A percentile compares a stretch with the other conserved stretches of the same genome.
Conservation (phyloP, 23 tunicate genomes). For the Halocynthia roretzi region DNA sequence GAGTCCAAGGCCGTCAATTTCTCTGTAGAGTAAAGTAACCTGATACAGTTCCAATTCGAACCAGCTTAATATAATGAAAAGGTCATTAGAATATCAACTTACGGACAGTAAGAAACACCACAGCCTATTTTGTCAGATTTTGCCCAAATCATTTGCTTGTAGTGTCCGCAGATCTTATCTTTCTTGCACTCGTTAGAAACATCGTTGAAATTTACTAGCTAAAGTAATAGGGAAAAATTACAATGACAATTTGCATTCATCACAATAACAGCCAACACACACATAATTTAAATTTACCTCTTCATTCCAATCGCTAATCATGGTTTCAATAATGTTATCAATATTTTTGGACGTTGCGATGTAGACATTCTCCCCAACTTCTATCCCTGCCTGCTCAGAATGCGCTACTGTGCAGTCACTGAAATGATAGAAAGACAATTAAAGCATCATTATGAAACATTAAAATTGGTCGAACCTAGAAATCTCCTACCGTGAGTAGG, state of each 20-base stretch:
- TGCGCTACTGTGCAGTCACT: conserved; percentile 8
- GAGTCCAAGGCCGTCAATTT: no score
- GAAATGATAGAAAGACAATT: background rate
- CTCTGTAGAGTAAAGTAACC: no score
- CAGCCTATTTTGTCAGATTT: conserved; percentile 5
- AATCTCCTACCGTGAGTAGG: conserved; percentile 9
- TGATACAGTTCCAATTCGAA: no score
- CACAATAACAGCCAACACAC: background rate
- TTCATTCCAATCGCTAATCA: background rate
- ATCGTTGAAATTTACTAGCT: background rate
- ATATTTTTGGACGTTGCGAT: background rate
- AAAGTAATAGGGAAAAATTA: no score
- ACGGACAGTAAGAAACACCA: background rate
- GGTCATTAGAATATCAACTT: background rate
- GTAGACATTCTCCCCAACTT: conserved; percentile 2
- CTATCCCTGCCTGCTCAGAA: background rate
- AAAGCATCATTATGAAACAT: background rate
- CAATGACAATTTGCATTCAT: background rate
- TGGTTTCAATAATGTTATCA: background rate
- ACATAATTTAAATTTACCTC: background rate
- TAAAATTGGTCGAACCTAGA: conserved; percentile 1
- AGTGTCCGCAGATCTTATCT: conserved; percentile 6
- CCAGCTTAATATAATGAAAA: no score
- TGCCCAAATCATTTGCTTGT: conserved; percentile 9
- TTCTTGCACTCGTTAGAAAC: background rate